Evolutionary conservation across 2,797 vertebrate species (phyloP), one percentile per base, ranked within the genome.

Genomic region (Crypturellus tataupa): DNA sequence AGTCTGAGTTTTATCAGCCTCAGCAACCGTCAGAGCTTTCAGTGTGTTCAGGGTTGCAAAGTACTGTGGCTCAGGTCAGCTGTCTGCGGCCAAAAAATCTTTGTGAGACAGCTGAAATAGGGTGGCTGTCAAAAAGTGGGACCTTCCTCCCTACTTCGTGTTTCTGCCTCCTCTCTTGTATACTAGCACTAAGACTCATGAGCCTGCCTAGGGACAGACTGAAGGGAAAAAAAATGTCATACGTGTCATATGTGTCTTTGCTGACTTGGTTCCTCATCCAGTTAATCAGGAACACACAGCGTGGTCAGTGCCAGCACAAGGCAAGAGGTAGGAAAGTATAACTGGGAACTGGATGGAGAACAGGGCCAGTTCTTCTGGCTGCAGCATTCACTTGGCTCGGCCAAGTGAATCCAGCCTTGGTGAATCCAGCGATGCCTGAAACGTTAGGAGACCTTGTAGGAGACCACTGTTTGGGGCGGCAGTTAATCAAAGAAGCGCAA

Each of bases 271-370:
- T 65, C 35, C 27, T 35, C 40, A 65, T n/a, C 29, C 29, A 44
- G 31, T 65, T 44, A 46, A 24, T 65, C 63, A 67, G 56, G 25
- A 47, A 44, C 72, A 33, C 67, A 21, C 27, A 31, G 42, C 20
- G 3, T 6, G 12, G 23, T 56, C 1, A 0, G 49, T 53, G 49
- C n/a, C 33, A 55, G 33, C 25, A 21, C 78, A 53, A 20, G 27
- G 29, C 0, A 1, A 62, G 35, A 0, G 1, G n/a, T 46, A 39
- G n/a, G 16, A 21, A 69, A 27, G 11, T 4, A 4, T 13, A 63
- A 16, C 47, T 67, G 60, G 33, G 53, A 33, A 35, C 51, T 37
- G 27, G 35, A 39, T 35, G 31, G 31, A 55, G 35, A 15, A 40
- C 35, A 73, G 21, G 40, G 56, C 31, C 40, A 49, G 62, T 19